Percentiles rank a stretch among this genome's conserved stretches.
Conservation (phyloP, 1,140 invertebrate species). For the Tetranychus cinnabarinus region DNA sequence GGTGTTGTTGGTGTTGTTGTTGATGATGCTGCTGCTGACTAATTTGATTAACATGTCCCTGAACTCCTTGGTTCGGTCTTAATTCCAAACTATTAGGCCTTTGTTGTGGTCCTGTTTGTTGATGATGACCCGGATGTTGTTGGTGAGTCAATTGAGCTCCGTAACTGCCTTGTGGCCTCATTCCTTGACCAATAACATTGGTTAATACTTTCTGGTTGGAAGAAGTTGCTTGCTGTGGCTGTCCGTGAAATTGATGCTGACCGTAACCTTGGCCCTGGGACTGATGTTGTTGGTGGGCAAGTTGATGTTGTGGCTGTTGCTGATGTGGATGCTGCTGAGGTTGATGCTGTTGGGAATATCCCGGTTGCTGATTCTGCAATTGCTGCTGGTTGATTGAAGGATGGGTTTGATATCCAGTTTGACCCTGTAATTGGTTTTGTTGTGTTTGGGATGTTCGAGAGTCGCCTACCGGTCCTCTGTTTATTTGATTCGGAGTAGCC, state of each 20-base stretch:
- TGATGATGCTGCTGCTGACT: background rate
- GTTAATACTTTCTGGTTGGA: background rate
- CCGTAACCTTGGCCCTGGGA: too few species aligned
- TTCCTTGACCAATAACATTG: background rate
- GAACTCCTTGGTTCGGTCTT: background rate
- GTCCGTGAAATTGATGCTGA: too few species aligned
- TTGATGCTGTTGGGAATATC: background rate
- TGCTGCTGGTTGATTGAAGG: background rate
- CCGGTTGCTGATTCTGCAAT: background rate
- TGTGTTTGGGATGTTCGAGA: too few species aligned
- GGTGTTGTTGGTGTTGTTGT: background rate
- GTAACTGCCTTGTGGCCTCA: conserved; percentile 20
- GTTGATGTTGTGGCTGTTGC: background rate
- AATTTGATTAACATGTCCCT: background rate
- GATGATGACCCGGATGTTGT: background rate
- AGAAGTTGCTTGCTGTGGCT: background rate
- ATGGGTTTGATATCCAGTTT: background rate
- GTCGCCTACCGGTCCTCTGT: too few species aligned
- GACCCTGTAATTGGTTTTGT: background rate
- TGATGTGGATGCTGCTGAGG: background rate
- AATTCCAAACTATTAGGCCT: background rate
- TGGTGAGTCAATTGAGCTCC: background rate
- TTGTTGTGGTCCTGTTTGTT: background rate
- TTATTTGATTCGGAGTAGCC: too few species aligned
- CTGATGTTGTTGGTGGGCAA: too few species aligned